Conservation (phyloP, 1,140 invertebrate species). For the Xylocopa sonorina region DNA sequence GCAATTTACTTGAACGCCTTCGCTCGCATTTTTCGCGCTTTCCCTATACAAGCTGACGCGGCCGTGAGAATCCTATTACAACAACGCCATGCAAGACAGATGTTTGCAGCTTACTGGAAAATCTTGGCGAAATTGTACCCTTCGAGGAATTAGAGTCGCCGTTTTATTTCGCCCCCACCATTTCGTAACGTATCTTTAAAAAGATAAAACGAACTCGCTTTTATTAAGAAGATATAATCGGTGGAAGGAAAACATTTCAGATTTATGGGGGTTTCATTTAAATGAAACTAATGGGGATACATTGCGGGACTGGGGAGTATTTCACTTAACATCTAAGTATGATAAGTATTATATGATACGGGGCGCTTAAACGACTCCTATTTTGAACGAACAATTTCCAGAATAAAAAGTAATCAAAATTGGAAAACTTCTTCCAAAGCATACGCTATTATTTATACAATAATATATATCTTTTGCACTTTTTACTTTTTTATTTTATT, state of each 20-base stretch:
- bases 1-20: conserved; percentile 50
- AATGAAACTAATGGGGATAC: not conserved
- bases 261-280: not conserved
- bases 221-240: not conserved
- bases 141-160: conserved; percentile 35
- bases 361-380: no score
- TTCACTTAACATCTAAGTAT: no score
- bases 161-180: conserved; percentile 26
- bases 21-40: conserved; percentile 46
- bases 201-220: not conserved
- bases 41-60: conserved; percentile 29
- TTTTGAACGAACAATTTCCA: no score
- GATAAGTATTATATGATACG: no score
- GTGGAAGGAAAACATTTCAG: not conserved
- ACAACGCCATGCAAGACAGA: conserved; percentile 42
- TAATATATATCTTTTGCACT: no score
- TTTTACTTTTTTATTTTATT: no score
- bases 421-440: no score
- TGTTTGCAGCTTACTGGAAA: conserved; percentile 48
- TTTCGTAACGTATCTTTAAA: not conserved
- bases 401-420: no score
- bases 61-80: conserved; percentile 56
- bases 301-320: not conserved
- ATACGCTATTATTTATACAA: no score
- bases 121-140: conserved; percentile 61